These are phyloP conservation scores for Boloria euphrosyne DNA, from an alignment of 2,888 invertebrate genomes.

Conservation along the genomic window DNA sequence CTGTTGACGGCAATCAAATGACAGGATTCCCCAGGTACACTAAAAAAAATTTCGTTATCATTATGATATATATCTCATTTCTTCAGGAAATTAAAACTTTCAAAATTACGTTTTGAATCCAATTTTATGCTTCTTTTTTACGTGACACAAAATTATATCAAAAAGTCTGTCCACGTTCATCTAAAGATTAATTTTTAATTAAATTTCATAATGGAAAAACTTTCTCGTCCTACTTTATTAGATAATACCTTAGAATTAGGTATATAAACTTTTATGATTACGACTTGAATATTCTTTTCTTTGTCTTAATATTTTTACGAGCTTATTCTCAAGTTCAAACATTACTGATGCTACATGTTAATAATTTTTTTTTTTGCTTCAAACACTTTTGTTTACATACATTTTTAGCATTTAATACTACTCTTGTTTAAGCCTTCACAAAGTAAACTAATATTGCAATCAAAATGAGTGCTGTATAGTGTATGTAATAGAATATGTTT, in stretches of 20 bases:
- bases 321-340: neutral
- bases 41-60: too few relatives aligned
- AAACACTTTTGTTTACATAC: too few relatives aligned
- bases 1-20: too few relatives aligned
- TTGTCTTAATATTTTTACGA: neutral
- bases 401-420: too few relatives aligned
- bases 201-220: conserved; percentile 21
- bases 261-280: conserved; percentile 10
- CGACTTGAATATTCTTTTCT: neutral
- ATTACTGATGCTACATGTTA: neutral
- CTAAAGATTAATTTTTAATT: conserved; percentile 18
- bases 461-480: too few relatives aligned
- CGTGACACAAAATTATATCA: conserved; percentile 2
- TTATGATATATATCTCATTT: neutral
- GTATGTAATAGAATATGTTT: too few relatives aligned
- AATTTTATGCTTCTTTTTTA: conserved; percentile 10
- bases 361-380: neutral
- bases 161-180: conserved; percentile 10
- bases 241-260: conserved; percentile 14
- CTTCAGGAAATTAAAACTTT: neutral
- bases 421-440: too few relatives aligned
- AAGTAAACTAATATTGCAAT: too few relatives aligned
- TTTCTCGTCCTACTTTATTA: conserved; percentile 24
- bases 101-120: neutral
- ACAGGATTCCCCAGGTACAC: too few relatives aligned